phyloP scores from a whole-genome alignment of 2,888 invertebrate genomes.

The Nebria salina region DNA sequence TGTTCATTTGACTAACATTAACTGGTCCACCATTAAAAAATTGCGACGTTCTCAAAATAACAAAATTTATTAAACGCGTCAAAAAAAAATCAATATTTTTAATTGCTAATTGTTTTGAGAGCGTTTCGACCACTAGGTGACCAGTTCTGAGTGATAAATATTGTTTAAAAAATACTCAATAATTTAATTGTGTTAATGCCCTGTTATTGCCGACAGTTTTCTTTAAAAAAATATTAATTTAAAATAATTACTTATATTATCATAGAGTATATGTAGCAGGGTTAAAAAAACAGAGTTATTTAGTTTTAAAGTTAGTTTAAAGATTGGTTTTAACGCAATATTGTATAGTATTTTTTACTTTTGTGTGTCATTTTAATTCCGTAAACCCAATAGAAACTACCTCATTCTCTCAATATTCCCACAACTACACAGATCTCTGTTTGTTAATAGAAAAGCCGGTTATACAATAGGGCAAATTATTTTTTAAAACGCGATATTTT shows the following conservation, averaged over 20 bases:
- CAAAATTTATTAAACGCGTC: background rate
- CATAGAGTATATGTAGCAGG: background rate
- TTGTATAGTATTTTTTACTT: constrained; percentile 34
- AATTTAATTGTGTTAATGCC: background rate
- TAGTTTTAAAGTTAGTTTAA: constrained; percentile 41
- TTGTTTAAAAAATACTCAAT: background rate
- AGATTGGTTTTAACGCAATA: constrained; percentile 25
- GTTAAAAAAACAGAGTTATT: constrained; percentile 31
- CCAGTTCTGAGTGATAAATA: background rate
- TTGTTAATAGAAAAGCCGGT: constrained; percentile 29
- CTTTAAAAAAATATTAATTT: background rate
- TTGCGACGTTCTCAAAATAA: background rate
- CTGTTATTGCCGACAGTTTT: background rate
- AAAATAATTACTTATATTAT: background rate
- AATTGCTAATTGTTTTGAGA: too few species aligned
- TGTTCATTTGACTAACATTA: constrained; percentile 36
- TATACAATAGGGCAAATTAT: constrained; percentile 42
- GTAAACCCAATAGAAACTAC: constrained; percentile 21
- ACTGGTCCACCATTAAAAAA: background rate
- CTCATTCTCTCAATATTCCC: constrained; percentile 43
- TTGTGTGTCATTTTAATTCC: constrained; percentile 5
- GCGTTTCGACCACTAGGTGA: too few species aligned
- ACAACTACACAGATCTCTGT: constrained; percentile 34
- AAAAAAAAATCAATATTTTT: background rate
- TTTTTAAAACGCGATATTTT: constrained; percentile 41